Percentiles rank a stretch among this genome's conserved stretches.
phyloP scores from a whole-genome alignment of 1,140 invertebrate species.

The Orchesella cincta region DNA sequence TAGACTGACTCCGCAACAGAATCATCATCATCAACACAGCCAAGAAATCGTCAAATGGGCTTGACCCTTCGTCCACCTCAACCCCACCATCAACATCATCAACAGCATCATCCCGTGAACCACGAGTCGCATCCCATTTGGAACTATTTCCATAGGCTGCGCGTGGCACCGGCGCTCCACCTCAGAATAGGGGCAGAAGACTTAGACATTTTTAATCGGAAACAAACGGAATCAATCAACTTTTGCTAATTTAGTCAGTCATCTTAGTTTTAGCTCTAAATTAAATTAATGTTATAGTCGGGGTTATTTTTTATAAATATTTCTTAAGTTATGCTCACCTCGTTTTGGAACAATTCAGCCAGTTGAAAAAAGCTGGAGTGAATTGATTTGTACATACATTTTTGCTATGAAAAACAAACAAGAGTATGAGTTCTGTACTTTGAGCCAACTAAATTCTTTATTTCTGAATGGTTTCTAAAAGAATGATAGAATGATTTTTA shows the following conservation, averaged over 20 bases:
- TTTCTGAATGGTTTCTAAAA: too few relatives aligned
- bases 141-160: not conserved
- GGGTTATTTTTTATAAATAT: not conserved
- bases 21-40: not conserved
- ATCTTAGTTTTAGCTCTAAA: not conserved
- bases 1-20: not conserved
- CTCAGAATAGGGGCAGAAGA: not conserved
- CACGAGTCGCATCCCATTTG: conserved; percentile 11
- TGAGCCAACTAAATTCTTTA: too few relatives aligned
- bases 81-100: not conserved
- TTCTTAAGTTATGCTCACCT: too few relatives aligned
- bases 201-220: conserved; percentile 10
- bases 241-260: not conserved
- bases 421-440: too few relatives aligned
- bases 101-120: not conserved
- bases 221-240: not conserved
- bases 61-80: not conserved
- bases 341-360: too few relatives aligned
- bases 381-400: not conserved
- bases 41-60: not conserved
- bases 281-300: not conserved
- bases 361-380: too few relatives aligned
- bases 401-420: not conserved
- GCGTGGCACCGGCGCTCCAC: not conserved
- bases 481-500: too few relatives aligned